Evolutionary conservation across 2,113 vertebrate genomes (phyloP).

Genomic region (Lutjanus erythropterus): DNA sequence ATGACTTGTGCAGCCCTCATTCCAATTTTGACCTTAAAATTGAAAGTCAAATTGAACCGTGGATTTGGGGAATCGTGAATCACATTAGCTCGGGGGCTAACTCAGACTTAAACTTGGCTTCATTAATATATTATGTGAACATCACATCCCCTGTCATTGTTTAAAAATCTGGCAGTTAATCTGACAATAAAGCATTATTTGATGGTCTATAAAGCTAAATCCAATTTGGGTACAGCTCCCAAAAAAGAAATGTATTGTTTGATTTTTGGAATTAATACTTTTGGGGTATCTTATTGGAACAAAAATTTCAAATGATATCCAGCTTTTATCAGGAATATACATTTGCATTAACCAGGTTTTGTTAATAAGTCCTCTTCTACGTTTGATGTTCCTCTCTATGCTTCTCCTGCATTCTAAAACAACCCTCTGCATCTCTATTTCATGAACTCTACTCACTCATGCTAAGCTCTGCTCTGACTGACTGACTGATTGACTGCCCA

Average conservation of each 20-base stretch:
- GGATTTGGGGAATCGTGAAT: no score
- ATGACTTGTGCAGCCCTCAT: no score
- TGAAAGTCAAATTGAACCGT: no score
- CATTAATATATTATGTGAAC: no score
- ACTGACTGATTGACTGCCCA: slow-evolving; percentile 66
- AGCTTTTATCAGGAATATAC: neutral
- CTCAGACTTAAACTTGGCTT: no score
- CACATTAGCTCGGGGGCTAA: no score
- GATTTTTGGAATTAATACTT: neutral
- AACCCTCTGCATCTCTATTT: slow-evolving; percentile 9
- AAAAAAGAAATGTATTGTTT: neutral
- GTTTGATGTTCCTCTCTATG: neutral
- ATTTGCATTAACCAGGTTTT: neutral
- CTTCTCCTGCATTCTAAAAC: slow-evolving; percentile 22
- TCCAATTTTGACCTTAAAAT: no score
- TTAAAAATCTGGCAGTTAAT: no score
- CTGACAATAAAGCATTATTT: no score
- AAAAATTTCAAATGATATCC: neutral
- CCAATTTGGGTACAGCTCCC: no score
- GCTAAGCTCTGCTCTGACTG: slow-evolving; percentile 49
- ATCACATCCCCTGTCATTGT: no score
- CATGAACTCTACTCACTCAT: slow-evolving; percentile 9
- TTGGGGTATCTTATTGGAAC: neutral
- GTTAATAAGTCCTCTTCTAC: neutral
- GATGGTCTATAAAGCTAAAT: no score